These are phyloP conservation scores for Drosophila saltans DNA, from an alignment of 1,140 invertebrate species.

Conservation along the genomic window DNA sequence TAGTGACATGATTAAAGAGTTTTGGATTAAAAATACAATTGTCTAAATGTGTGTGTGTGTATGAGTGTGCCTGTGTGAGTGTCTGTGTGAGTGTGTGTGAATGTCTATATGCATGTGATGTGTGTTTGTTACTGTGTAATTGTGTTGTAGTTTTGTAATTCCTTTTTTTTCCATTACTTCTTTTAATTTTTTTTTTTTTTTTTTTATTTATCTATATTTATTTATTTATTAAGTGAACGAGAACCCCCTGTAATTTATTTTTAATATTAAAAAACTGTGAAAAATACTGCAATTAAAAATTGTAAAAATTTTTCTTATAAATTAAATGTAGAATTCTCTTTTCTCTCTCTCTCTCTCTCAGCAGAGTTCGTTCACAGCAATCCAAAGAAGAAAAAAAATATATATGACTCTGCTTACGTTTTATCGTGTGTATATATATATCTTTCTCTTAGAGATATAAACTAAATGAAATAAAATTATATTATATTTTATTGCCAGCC, in stretches of 20 bases:
- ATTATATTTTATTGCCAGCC: not conserved
- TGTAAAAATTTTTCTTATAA: no score
- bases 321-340: not conserved
- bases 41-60: slow-evolving; percentile 46
- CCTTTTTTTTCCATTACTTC: not conserved
- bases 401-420: not conserved
- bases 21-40: slow-evolving; percentile 86
- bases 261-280: slow-evolving; percentile 24
- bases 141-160: slow-evolving; percentile 25
- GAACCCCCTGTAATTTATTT: slow-evolving; percentile 54
- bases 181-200: not conserved
- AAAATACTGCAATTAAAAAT: not conserved
- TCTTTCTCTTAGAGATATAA: not conserved
- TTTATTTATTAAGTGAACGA: slow-evolving; percentile 30
- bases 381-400: not conserved
- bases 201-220: slow-evolving; percentile 41
- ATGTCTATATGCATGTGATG: not conserved
- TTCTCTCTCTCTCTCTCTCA: not conserved
- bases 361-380: slow-evolving; percentile 9
- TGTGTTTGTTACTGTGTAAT: slow-evolving; percentile 23
- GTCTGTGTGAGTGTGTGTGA: slow-evolving; percentile 13
- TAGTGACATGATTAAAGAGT: slow-evolving; percentile 92
- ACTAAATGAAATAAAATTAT: slow-evolving; percentile 3
- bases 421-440: no score
- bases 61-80: slow-evolving; percentile 15